Conservation (phyloP, 2,113 vertebrate genomes). For the Podarcis muralis region DNA sequence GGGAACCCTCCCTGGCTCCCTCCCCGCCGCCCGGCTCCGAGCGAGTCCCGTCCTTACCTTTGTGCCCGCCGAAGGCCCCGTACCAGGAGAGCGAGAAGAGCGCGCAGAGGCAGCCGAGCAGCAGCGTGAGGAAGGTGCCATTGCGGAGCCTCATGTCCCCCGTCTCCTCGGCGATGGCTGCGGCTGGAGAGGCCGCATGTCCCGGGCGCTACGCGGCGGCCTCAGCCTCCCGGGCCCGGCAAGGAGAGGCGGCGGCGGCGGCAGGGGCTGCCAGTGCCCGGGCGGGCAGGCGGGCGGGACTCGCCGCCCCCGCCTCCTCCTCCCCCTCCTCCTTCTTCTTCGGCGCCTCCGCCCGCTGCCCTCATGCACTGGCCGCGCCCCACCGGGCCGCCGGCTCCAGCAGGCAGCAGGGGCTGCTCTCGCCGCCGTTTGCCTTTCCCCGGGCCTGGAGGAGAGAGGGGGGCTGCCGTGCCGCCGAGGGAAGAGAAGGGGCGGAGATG, state of each 20-base stretch:
- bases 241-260: conserved; percentile 12
- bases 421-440: background rate
- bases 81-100: conserved; percentile 96
- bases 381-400: conserved; percentile 18
- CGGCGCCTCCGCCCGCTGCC: conserved; percentile 20
- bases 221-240: conserved; percentile 46
- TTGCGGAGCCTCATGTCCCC: conserved; percentile 89
- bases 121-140: conserved; percentile 95
- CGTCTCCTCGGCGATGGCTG: conserved; percentile 53
- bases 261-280: conserved; percentile 40
- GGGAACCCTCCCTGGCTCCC: background rate
- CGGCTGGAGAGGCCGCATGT: conserved; percentile 66
- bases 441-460: conserved; percentile 21
- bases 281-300: conserved; percentile 36
- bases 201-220: conserved; percentile 51
- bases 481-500: conserved; percentile 5
- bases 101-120: conserved; percentile 92
- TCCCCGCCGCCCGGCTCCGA: background rate
- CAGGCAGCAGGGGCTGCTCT: background rate
- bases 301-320: background rate
- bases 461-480: background rate
- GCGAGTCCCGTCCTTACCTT: conserved; percentile 79
- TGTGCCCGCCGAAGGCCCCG: conserved; percentile 94
- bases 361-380: conserved; percentile 41
- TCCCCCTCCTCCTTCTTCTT: conserved; percentile 7